A percentile compares a stretch with the other conserved stretches of the same genome.
These are phyloP conservation scores for Clarias pachynema DNA, from an alignment of 2,797 vertebrate species.

Conservation along the genomic window DNA sequence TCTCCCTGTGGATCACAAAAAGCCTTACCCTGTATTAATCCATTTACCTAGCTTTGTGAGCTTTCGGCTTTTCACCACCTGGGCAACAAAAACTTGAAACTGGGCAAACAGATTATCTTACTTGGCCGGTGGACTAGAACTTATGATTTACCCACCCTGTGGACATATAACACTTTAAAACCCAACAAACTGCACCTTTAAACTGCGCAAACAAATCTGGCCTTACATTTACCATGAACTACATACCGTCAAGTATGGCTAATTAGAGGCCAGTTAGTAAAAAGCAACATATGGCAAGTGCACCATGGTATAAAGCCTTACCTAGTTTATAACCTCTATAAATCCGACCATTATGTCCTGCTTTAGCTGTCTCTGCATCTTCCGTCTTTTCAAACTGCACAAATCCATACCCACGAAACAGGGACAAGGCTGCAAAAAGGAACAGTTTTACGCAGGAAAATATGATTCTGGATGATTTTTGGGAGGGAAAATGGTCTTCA, in stretches of 20 bases:
- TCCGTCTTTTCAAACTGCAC: conserved; percentile 87
- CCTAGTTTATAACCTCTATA: conserved; percentile 92
- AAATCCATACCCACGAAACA: conserved; percentile 89
- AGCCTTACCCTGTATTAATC: background rate
- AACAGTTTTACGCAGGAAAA: conserved; percentile 67
- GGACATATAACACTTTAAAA: background rate
- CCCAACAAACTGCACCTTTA: conserved; percentile 11
- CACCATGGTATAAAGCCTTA: conserved; percentile 69
- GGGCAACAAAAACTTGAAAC: background rate
- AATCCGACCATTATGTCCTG: conserved; percentile 85
- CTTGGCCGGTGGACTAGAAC: background rate
- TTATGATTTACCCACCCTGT: background rate
- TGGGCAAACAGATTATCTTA: background rate
- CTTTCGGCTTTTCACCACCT: background rate
- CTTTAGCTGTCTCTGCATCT: conserved; percentile 89
- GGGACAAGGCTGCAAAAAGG: conserved; percentile 85
- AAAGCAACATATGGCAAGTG: conserved; percentile 37
- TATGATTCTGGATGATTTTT: conserved; percentile 40
- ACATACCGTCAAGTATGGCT: background rate
- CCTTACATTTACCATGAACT: background rate
- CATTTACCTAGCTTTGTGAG: background rate
- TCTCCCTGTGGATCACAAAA: too few relatives aligned
- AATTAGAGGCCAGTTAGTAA: conserved; percentile 20
- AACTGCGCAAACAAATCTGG: background rate
- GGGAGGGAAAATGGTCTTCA: conserved; percentile 22